These are phyloP conservation scores for Proctacanthus coquilletti DNA, from an alignment of 1,140 invertebrate species.

Conservation along the genomic window DNA sequence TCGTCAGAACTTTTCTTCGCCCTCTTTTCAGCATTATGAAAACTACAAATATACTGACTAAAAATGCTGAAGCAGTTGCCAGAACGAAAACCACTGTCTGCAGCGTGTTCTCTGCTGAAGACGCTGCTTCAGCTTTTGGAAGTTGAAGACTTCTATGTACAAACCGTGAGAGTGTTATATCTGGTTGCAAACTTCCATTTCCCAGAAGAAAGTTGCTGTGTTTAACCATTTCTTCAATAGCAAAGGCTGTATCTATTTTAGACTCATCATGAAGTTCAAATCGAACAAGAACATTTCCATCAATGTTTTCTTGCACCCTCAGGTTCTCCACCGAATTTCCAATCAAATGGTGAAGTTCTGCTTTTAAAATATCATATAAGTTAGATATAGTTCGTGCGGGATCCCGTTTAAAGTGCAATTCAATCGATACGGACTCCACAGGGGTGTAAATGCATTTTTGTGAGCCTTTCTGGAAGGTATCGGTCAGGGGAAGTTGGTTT, in stretches of 20 bases:
- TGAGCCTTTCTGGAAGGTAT: conserved; percentile 42
- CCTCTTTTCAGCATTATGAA: conserved; percentile 27
- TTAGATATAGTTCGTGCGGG: conserved; percentile 14
- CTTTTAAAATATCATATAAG: conserved; percentile 20
- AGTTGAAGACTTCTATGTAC: conserved; percentile 14
- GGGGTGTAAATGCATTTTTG: conserved; percentile 15
- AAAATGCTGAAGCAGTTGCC: conserved; percentile 26
- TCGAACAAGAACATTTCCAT: conserved; percentile 18
- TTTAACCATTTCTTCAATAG: conserved; percentile 22
- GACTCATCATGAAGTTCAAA: conserved; percentile 24
- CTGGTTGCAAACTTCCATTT: conserved; percentile 17
- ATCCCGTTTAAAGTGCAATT: conserved; percentile 22
- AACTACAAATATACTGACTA: conserved; percentile 27
- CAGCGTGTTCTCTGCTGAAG: conserved; percentile 17
- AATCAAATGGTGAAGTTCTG: conserved; percentile 20
- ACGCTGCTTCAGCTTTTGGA: conserved; percentile 16
- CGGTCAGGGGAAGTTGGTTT: conserved; percentile 48
- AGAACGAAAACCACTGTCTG: conserved; percentile 26
- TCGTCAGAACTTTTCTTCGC: conserved; percentile 11
- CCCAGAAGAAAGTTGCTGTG: conserved; percentile 16
- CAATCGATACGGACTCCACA: conserved; percentile 23
- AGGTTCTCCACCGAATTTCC: conserved; percentile 22
- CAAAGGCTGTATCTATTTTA: conserved; percentile 27
- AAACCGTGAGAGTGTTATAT: conserved; percentile 24
- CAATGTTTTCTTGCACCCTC: conserved; percentile 28